Evolutionary conservation across 1,140 invertebrate species (phyloP).

Genomic region (Limonius californicus): DNA sequence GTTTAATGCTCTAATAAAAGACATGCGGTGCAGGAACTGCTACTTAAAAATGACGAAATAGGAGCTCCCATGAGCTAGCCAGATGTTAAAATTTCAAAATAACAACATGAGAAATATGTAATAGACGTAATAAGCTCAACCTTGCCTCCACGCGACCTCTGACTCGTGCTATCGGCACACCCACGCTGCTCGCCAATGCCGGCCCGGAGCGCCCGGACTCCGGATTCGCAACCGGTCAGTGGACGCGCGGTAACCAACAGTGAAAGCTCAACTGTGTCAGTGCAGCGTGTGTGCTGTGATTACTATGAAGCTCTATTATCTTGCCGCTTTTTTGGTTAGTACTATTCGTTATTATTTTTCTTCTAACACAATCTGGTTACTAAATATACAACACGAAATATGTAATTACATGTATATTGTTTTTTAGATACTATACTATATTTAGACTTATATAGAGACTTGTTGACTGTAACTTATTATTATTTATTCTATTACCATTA

Average conservation of each 20-base stretch:
- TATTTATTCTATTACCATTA: no score
- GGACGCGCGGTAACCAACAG: background rate
- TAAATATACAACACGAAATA: no score
- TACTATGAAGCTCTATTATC: constrained; percentile 16
- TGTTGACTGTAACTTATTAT: no score
- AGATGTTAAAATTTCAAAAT: no score
- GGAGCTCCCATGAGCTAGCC: no score
- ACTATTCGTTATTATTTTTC: background rate
- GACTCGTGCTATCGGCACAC: constrained; percentile 21
- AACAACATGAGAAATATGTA: constrained; percentile 6
- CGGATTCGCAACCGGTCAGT: constrained; percentile 8
- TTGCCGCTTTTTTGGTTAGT: constrained; percentile 19
- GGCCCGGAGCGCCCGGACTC: constrained; percentile 14
- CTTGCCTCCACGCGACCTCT: constrained; percentile 27
- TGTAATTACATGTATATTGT: no score
- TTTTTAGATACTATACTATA: no score
- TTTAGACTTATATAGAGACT: no score
- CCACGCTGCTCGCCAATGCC: constrained; percentile 12
- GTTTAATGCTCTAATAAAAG: no score
- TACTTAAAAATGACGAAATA: no score
- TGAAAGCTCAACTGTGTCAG: constrained; percentile 19
- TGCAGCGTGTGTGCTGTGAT: constrained; percentile 17
- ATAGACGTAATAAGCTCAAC: constrained; percentile 21
- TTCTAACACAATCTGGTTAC: no score
- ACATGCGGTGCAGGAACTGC: no score